phyloP scores from a whole-genome alignment of 2,797 vertebrate genomes.

The Peromyscus eremicus region DNA sequence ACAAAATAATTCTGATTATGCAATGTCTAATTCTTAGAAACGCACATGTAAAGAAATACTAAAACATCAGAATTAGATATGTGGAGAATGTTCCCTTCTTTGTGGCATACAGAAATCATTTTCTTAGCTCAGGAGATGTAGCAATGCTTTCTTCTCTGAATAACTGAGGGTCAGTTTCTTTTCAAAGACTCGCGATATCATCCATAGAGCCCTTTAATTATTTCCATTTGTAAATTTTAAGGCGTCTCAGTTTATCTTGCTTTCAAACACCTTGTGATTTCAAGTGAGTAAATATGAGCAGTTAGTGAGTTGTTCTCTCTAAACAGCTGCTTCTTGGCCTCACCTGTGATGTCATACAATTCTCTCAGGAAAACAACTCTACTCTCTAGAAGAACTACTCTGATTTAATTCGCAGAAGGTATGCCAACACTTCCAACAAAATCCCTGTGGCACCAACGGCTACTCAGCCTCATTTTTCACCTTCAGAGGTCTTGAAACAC shows the following conservation, averaged over 20 bases:
- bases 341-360: neutral
- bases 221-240: neutral
- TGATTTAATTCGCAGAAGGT: constrained; percentile 69
- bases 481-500: constrained; percentile 76
- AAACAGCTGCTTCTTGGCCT: neutral
- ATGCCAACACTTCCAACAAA: constrained; percentile 52
- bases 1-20: neutral
- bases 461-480: constrained; percentile 77
- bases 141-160: neutral
- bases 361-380: constrained; percentile 5
- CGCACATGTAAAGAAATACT: neutral
- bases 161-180: neutral
- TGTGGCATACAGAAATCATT: neutral
- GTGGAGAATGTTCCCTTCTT: neutral
- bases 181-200: neutral
- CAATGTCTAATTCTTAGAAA: neutral
- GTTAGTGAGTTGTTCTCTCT: neutral
- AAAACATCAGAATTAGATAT: neutral
- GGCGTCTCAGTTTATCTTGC: constrained; percentile 2
- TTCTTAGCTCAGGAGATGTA: neutral
- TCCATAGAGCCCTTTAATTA: neutral
- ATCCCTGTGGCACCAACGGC: constrained; percentile 65
- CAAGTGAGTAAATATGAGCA: neutral
- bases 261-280: constrained; percentile 35
- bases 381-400: constrained; percentile 30